Evolutionary conservation across 2,888 invertebrate genomes (phyloP).

Genomic region (Cerastis rubricosa): DNA sequence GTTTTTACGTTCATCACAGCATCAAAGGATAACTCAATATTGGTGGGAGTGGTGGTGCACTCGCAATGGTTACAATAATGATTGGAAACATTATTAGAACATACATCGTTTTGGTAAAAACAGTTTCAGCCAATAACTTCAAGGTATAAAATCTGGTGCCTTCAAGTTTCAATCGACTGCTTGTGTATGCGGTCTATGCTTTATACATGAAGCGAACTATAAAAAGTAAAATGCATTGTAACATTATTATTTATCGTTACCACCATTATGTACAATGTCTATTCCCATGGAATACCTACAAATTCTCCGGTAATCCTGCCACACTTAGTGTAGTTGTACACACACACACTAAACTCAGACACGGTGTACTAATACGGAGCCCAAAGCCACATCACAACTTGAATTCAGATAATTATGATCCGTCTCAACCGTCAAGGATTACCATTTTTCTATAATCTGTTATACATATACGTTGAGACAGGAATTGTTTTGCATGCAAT

Average conservation of each 20-base stretch:
- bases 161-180: not conserved
- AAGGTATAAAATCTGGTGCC: too few relatives aligned
- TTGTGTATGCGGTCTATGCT: not conserved
- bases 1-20: not conserved
- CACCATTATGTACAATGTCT: not conserved
- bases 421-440: not conserved
- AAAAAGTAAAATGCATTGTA: too few relatives aligned
- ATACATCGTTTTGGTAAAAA: not conserved
- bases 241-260: not conserved
- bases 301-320: not conserved
- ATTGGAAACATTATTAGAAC: not conserved
- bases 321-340: not conserved
- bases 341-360: too few relatives aligned
- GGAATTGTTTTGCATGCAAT: too few relatives aligned
- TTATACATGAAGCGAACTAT: too few relatives aligned
- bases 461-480: not conserved
- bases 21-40: not conserved
- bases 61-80: not conserved
- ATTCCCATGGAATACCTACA: not conserved
- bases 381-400: not conserved
- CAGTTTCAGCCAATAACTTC: not conserved
- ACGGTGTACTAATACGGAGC: constrained; percentile 19
- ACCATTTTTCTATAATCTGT: too few relatives aligned
- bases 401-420: not conserved
- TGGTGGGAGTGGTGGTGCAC: not conserved